Conservation (phyloP, 1,140 invertebrate genomes). For the Brachionus sp. region DNA sequence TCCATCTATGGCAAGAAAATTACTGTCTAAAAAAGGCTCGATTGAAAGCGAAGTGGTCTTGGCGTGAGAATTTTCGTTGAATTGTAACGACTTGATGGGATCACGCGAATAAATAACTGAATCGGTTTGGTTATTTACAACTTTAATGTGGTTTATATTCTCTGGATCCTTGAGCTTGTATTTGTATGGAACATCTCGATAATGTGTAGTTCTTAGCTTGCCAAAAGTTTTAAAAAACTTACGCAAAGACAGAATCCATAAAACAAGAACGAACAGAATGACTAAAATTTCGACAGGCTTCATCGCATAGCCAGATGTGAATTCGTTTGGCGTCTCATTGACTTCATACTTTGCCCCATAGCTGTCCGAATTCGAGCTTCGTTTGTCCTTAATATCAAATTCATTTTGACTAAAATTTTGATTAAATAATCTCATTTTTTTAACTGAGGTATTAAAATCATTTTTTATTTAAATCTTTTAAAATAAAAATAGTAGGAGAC, state of each 20-base stretch:
- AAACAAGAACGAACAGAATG: background rate
- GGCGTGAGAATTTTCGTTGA: background rate
- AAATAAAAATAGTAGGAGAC: background rate
- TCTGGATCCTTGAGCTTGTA: constrained; percentile 41
- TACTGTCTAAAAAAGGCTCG: background rate
- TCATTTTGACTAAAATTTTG: background rate
- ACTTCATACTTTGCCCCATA: background rate
- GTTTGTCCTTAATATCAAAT: background rate
- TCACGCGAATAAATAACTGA: constrained; percentile 30
- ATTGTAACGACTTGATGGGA: constrained; percentile 14
- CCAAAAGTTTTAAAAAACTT: constrained; percentile 28
- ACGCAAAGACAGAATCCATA: constrained; percentile 24
- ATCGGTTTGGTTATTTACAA: constrained; percentile 34
- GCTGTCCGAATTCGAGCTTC: background rate
- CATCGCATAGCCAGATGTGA: constrained; percentile 15
- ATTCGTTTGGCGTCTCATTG: constrained; percentile 27
- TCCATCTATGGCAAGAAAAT: background rate
- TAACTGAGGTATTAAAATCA: background rate
- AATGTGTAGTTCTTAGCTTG: constrained; percentile 44
- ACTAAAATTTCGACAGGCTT: constrained; percentile 34
- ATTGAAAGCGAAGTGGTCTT: background rate
- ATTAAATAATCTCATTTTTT: background rate
- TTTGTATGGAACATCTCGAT: constrained; percentile 31
- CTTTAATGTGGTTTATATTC: constrained; percentile 3
- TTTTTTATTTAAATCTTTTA: background rate